A percentile compares a stretch with the other conserved stretches of the same genome.
These are phyloP conservation scores for Drosophila neonasuta DNA, from an alignment of 2,888 invertebrate species.

Conservation along the genomic window DNA sequence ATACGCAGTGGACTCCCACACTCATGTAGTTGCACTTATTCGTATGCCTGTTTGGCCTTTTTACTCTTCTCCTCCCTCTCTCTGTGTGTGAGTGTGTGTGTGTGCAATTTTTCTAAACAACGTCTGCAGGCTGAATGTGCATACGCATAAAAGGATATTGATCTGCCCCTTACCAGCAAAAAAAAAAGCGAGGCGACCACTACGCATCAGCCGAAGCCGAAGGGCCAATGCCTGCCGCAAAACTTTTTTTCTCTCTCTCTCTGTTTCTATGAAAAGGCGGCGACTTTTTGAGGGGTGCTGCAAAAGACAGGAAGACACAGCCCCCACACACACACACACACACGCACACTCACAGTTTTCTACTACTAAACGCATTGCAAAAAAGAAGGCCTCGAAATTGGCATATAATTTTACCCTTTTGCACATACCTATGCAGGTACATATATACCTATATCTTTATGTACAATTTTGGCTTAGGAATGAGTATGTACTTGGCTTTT, in stretches of 20 bases:
- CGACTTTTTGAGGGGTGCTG: conserved; percentile 55
- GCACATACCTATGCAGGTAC: conserved; percentile 24
- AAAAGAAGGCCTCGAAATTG: conserved; percentile 63
- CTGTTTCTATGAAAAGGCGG: conserved; percentile 29
- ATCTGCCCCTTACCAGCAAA: conserved; percentile 74
- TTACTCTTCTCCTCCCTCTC: conserved; percentile 1
- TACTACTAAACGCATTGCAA: background rate
- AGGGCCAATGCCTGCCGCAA: conserved; percentile 57
- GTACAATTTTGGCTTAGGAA: background rate
- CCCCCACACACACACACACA: background rate
- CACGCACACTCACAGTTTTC: background rate
- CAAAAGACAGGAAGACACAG: conserved; percentile 37
- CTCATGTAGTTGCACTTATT: conserved; percentile 28
- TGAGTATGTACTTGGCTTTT: conserved; percentile 24
- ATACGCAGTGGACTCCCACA: conserved; percentile 57
- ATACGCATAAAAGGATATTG: conserved; percentile 77
- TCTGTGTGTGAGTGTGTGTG: background rate
- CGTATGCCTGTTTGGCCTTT: conserved; percentile 68
- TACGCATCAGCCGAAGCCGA: conserved; percentile 61
- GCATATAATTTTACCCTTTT: conserved; percentile 54
- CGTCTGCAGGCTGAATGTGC: conserved; percentile 37
- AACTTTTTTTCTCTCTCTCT: conserved; percentile 43
- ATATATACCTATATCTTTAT: background rate
- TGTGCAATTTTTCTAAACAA: conserved; percentile 55
- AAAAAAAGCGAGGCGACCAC: conserved; percentile 52